Conservation (phyloP, 2,113 vertebrate species). For the Salminus brasiliensis region DNA sequence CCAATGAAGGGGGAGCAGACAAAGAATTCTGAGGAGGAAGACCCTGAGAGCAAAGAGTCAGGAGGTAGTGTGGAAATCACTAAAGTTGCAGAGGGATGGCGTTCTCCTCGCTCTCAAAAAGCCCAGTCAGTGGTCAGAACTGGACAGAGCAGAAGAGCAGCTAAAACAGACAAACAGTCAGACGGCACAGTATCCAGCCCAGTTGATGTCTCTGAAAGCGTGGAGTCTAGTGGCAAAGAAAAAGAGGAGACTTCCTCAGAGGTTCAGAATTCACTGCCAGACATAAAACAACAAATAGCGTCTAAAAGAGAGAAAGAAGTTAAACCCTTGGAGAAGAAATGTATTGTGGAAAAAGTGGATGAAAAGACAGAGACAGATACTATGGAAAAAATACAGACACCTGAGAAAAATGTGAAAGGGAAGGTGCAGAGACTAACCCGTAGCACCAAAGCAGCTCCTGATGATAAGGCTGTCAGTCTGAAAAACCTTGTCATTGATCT, state of each 20-base stretch:
- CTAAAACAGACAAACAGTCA: constrained; percentile 76
- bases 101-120: constrained; percentile 84
- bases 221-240: constrained; percentile 60
- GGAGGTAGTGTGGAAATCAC: constrained; percentile 76
- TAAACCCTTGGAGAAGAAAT: constrained; percentile 67
- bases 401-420: constrained; percentile 84
- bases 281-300: constrained; percentile 55
- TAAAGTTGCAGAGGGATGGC: constrained; percentile 73
- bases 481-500: constrained; percentile 84
- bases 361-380: constrained; percentile 62
- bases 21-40: constrained; percentile 76
- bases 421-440: constrained; percentile 85
- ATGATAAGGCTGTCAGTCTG: constrained; percentile 81
- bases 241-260: constrained; percentile 67
- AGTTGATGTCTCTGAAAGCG: constrained; percentile 53
- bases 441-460: constrained; percentile 74
- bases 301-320: constrained; percentile 51
- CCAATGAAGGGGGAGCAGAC: constrained; percentile 77
- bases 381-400: constrained; percentile 72
- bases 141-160: constrained; percentile 79
- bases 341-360: constrained; percentile 73
- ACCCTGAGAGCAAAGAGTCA: constrained; percentile 81
- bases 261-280: constrained; percentile 68
- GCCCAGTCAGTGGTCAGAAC: constrained; percentile 61
- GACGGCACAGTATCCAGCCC: constrained; percentile 57